Evolutionary conservation across 2,888 invertebrate species (phyloP).

Genomic region (Mechanitis messenoides): DNA sequence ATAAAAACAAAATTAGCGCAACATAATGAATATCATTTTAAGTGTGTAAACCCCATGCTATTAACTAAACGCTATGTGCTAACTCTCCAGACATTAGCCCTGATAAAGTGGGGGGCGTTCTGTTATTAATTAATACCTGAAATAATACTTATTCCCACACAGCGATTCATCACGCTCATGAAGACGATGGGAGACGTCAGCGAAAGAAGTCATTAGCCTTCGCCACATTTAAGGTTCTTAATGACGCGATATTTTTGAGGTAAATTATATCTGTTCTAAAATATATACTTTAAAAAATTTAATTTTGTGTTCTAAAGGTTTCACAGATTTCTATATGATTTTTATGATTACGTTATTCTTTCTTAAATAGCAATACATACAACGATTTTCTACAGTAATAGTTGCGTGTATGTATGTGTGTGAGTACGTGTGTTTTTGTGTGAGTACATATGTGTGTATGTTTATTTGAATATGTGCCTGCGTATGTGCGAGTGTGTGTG

Average conservation of each 20-base stretch:
- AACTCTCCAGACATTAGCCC: conserved; percentile 42
- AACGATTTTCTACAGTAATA: too few relatives aligned
- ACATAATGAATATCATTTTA: conserved; percentile 9
- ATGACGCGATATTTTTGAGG: conserved; percentile 12
- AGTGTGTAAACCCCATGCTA: conserved; percentile 63
- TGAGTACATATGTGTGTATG: too few relatives aligned
- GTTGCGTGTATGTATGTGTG: too few relatives aligned
- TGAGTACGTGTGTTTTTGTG: too few relatives aligned
- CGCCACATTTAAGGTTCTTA: conserved; percentile 37
- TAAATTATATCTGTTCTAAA: background rate
- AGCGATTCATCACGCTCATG: conserved; percentile 71
- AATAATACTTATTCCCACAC: conserved; percentile 64
- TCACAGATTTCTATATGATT: conserved; percentile 42
- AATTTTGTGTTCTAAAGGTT: conserved; percentile 9
- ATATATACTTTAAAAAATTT: background rate
- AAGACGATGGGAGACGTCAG: conserved; percentile 69
- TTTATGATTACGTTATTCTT: background rate
- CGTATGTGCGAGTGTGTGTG: too few relatives aligned
- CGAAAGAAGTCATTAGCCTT: conserved; percentile 67
- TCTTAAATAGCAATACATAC: too few relatives aligned
- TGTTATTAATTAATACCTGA: conserved; percentile 71
- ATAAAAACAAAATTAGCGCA: background rate
- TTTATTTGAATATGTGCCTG: too few relatives aligned
- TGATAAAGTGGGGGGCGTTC: conserved; percentile 68
- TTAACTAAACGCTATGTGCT: conserved; percentile 61